These are phyloP conservation scores for Candidula unifasciata DNA, from an alignment of 2,888 invertebrate species.

Conservation along the genomic window DNA sequence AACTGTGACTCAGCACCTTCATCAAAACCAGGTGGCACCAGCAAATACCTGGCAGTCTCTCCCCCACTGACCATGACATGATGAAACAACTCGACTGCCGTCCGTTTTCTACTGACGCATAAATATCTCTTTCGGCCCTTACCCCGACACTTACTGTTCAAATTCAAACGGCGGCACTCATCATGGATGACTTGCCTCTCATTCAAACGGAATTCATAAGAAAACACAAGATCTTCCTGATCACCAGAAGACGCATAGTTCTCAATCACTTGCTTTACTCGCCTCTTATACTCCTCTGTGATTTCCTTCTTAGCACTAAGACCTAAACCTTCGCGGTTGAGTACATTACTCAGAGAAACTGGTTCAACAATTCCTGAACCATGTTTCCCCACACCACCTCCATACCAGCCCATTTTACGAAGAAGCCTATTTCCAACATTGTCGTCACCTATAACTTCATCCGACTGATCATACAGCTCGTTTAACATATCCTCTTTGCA, in stretches of 20 bases:
- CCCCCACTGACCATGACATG: constrained; percentile 80
- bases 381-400: constrained; percentile 84
- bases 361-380: constrained; percentile 84
- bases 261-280: constrained; percentile 69
- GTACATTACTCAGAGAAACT: constrained; percentile 72
- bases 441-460: constrained; percentile 58
- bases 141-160: constrained; percentile 81
- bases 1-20: neutral
- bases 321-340: constrained; percentile 75
- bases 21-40: constrained; percentile 71
- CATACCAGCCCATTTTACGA: constrained; percentile 86
- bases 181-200: constrained; percentile 79
- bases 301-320: constrained; percentile 63
- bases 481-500: constrained; percentile 67
- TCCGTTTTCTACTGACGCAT: constrained; percentile 78
- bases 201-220: constrained; percentile 77
- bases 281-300: constrained; percentile 63
- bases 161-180: constrained; percentile 76
- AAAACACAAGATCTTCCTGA: constrained; percentile 78
- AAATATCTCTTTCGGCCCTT: constrained; percentile 79
- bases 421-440: constrained; percentile 82
- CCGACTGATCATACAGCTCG: constrained; percentile 55
- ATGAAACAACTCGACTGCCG: constrained; percentile 78
- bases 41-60: constrained; percentile 80
- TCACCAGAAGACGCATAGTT: constrained; percentile 73